Base-by-base conservation (phyloP, 2,888 invertebrate genomes). In the Buathra laborator region DNA sequence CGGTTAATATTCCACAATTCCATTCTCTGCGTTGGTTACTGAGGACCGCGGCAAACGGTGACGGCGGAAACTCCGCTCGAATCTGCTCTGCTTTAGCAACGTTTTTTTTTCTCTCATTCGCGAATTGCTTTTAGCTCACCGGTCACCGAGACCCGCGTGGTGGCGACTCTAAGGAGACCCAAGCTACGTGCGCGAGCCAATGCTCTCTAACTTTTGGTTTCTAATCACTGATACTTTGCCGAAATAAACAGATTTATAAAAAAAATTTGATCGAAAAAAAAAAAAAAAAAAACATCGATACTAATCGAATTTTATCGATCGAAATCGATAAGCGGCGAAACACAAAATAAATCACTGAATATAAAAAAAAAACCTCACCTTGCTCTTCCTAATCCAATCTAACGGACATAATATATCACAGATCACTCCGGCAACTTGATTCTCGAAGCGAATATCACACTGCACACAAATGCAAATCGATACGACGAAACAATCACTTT, bases 1-100 rank as follows among this genome's bases (percentile, higher is more conserved):
- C 88, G 86, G 88, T 89, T 92, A 92, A 92, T 91, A 92, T 91
- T 90, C 91, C 86, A 88, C 89, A 85, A 90, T 88, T 90, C 89
- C 88, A 89, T 90, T 90, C 88, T 85, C 86, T 86, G 84, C 66
- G 53, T 32, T 10, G 24, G 16, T 59, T 66, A 24, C 51, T 53
- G 76, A 75, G 67, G 37, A 37, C 43, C 44, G 70, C n/a, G 51
- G 44, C 19, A 46, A 46, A 19, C 80, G 85, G 85, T 83, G 87
- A 87, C 86, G 86, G 84, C 86, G 64, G 64, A 85, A 85, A 68
- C 66, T 66, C 19, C 70, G 66, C 75, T 67, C 37, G 56, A 80
- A 76, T 80, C 71, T 72, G 59, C 81, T 62, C 46, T 67, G 81
- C 81, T 79, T 75, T 70, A 86, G 68, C 72, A 66, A 81, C 62